Percentiles rank a stretch among this genome's conserved stretches.
phyloP scores from a whole-genome alignment of 2,888 invertebrate genomes.

The Ecdyonurus torrentis region DNA sequence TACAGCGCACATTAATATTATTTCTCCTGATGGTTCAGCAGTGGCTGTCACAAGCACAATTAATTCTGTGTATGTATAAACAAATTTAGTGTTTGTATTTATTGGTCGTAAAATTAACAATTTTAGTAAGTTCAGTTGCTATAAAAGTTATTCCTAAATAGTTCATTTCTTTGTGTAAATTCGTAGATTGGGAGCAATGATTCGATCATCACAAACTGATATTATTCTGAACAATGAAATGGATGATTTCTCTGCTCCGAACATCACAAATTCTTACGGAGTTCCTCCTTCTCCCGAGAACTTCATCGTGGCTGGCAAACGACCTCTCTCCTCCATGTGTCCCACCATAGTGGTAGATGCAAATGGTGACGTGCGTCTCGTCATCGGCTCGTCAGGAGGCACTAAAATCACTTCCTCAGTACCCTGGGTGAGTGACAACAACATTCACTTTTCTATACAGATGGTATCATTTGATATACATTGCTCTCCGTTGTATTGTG shows the following conservation, averaged over 20 bases:
- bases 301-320: conserved; percentile 61
- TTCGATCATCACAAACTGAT: conserved; percentile 57
- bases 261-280: conserved; percentile 44
- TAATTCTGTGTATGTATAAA: conserved; percentile 48
- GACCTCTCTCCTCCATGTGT: conserved; percentile 82
- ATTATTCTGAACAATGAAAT: conserved; percentile 76
- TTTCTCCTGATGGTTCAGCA: conserved; percentile 76
- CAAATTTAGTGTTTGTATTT: not conserved
- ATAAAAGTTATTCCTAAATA: no score
- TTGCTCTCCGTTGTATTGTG: no score
- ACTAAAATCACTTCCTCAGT: conserved; percentile 75
- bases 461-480: no score
- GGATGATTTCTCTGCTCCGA: conserved; percentile 72
- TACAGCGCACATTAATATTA: conserved; percentile 71
- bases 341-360: conserved; percentile 58
- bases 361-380: conserved; percentile 42
- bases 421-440: conserved; percentile 45
- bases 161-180: no score
- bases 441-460: no score
- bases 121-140: not conserved
- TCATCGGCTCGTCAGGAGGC: conserved; percentile 80
- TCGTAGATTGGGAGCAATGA: conserved; percentile 61
- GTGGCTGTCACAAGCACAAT: conserved; percentile 80
- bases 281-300: conserved; percentile 72
- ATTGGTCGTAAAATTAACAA: not conserved